Conservation (phyloP, 2,113 vertebrate genomes). For the Phalacrocorax pelagicus region DNA sequence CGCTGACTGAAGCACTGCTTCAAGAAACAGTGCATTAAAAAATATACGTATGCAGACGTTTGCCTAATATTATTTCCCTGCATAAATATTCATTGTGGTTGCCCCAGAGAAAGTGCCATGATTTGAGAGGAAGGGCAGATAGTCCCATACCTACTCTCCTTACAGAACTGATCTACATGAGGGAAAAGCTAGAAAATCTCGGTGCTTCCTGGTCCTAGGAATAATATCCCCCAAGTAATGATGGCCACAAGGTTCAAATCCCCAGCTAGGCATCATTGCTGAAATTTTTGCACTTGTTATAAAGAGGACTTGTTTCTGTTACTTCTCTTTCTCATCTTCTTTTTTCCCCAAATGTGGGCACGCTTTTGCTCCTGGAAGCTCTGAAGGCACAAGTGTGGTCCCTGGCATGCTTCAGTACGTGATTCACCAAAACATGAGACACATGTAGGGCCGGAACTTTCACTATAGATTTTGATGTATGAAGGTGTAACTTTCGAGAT, state of each 20-base stretch:
- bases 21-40: background rate
- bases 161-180: background rate
- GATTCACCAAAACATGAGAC: background rate
- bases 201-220: background rate
- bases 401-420: accelerated
- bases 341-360: background rate
- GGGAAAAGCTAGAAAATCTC: background rate
- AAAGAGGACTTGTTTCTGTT: background rate
- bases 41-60: background rate
- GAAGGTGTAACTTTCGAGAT: background rate
- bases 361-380: background rate
- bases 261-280: background rate
- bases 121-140: background rate
- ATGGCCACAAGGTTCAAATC: background rate
- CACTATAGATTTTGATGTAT: background rate
- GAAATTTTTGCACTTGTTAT: background rate
- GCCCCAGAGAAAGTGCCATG: background rate
- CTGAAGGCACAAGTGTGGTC: background rate
- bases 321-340: background rate
- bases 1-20: background rate
- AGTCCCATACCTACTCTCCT: background rate
- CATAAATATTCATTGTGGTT: accelerated
- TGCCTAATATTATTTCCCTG: background rate
- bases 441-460: background rate
- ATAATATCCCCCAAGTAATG: background rate